phyloP scores from a whole-genome alignment of 1,140 invertebrate species.

The Drosophila willistoni region DNA sequence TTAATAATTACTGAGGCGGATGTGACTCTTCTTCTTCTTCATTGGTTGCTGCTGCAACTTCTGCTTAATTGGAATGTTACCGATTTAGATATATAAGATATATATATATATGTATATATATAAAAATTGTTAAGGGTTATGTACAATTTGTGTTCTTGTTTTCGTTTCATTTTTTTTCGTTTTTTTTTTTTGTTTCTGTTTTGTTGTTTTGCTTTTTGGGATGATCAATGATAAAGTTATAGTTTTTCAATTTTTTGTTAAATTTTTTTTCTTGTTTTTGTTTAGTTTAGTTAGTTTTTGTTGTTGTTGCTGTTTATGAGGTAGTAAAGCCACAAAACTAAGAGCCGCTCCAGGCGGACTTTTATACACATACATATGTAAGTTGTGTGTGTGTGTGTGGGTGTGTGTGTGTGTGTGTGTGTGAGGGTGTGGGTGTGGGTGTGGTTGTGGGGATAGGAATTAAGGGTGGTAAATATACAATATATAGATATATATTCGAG shows the following conservation, averaged over 20 bases:
- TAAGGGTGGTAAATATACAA: background rate
- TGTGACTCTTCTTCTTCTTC: slow-evolving; percentile 52
- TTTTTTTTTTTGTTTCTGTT: slow-evolving; percentile 13
- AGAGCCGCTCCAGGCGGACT: slow-evolving; percentile 55
- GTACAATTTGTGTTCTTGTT: slow-evolving; percentile 52
- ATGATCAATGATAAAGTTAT: slow-evolving; percentile 34
- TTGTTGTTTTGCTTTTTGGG: slow-evolving; percentile 22
- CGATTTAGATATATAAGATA: slow-evolving; percentile 61
- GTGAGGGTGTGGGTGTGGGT: background rate
- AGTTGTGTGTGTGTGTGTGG: background rate
- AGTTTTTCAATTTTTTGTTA: slow-evolving; percentile 18
- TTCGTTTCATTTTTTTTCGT: slow-evolving; percentile 17
- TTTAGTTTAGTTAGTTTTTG: slow-evolving; percentile 47
- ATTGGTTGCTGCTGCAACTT: slow-evolving; percentile 22
- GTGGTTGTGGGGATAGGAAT: background rate
- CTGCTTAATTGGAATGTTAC: slow-evolving; percentile 73
- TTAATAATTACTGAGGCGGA: slow-evolving; percentile 81
- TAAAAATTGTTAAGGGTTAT: slow-evolving; percentile 64
- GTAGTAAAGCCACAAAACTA: slow-evolving; percentile 71
- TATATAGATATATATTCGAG: slow-evolving; percentile 59
- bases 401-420: background rate
- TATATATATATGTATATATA: slow-evolving; percentile 37
- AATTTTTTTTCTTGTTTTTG: slow-evolving; percentile 22
- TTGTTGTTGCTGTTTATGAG: slow-evolving; percentile 56
- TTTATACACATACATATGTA: background rate